Base-by-base conservation (phyloP, 2,113 vertebrate species). In the Spea multiplicata region DNA sequence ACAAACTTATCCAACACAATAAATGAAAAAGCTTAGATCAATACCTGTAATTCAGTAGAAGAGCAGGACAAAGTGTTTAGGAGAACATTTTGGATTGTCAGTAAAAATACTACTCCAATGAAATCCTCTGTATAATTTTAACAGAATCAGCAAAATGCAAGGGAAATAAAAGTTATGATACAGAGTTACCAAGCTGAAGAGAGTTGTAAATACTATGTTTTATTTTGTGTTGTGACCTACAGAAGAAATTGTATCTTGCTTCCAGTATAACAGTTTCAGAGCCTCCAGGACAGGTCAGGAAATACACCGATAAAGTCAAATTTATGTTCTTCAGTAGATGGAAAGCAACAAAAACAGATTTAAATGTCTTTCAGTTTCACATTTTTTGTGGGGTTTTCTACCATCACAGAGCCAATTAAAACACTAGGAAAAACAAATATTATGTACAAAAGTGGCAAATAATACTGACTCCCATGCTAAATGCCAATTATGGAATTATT, bases 21-120 rank as follows among this genome's bases (percentile, higher is more conserved):
- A 78, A 71, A 6, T 78, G 68, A 78, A 30, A 30, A 67, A 71
- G 67, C 57, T n/a, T 65, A 71, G n/a, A 78, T 78, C 68, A 78
- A 78, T 77, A 62, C 75, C 67, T 77, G 62, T 77, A 70, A 77
- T 71, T 77, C 66, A 71, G 64, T 71, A 70, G n/a, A 47, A 2
- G n/a, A 6, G 46, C 55, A 70, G 66, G 67, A 46, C 67, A 71
- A 44, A 62, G 55, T 52, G 69, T 69, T 48, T 16, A 57, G 47
- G 74, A 45, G 8, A 44, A 77, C 47, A 67, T 50, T 61, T 64
- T 57, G 16, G 50, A 49, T 59, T 77, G 75, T 71, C 57, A 70
- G 55, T 44, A 49, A 69, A 71, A 52, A 62, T 71, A 46, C 64
- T 52, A 30, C 30, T 17, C 70, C 66, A 61, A 67, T 76, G 53